Conservation (phyloP, 2,113 vertebrate species). For the Xenopus laevis region DNA sequence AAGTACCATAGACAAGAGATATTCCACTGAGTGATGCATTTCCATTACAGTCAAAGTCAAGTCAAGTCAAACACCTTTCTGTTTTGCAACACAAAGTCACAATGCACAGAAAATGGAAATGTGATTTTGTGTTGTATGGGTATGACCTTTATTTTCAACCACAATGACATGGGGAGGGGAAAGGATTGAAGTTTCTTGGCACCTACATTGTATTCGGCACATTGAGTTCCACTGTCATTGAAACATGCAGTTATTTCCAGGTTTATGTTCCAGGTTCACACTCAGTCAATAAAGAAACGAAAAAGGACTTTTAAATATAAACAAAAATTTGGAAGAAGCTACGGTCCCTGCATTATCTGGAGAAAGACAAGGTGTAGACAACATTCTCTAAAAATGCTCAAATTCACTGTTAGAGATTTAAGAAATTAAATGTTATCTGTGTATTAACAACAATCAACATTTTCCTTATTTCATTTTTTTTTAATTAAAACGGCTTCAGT, state of each 20-base stretch:
- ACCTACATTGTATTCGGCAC: conserved; percentile 4
- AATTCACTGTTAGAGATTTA: neutral
- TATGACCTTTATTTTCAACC: conserved; percentile 13
- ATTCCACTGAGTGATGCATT: no score
- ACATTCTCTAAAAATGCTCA: no score
- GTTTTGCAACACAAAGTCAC: no score
- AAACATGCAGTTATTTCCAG: neutral
- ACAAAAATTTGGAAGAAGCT: neutral
- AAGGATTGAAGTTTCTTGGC: neutral
- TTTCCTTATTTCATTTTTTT: neutral
- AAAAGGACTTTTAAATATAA: no score
- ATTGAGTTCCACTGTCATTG: neutral
- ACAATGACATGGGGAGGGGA: neutral
- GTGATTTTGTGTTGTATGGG: neutral
- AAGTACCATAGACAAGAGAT: no score
- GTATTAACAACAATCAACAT: no score
- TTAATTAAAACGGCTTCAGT: conserved; percentile 33
- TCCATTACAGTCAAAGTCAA: no score
- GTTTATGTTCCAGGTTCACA: no score
- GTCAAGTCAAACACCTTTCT: no score
- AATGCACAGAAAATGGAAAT: neutral
- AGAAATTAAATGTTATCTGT: no score
- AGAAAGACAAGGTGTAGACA: neutral
- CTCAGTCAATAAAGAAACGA: no score
- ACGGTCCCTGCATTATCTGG: neutral